Evolutionary conservation across 2,797 vertebrate species (phyloP).

Genomic region (Sebastes jordani): DNA sequence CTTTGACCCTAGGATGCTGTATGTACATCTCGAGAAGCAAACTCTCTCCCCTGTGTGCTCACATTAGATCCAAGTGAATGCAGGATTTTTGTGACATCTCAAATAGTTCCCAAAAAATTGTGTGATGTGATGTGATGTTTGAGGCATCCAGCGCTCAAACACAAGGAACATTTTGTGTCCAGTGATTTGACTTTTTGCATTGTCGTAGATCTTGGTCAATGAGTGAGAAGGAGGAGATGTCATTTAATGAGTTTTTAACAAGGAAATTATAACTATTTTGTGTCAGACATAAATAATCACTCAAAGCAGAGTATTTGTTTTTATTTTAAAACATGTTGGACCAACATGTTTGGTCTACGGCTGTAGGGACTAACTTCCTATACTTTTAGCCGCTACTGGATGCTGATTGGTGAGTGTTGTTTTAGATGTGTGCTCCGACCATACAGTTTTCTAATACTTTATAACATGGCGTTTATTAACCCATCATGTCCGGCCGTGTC

Average conservation of each 20-base stretch:
- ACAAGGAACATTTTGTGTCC: not conserved
- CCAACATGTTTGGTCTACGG: accelerated
- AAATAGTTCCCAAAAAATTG: not conserved
- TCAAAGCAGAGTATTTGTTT: not conserved
- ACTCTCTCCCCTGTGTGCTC: too few species aligned
- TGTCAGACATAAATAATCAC: not conserved
- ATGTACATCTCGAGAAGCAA: too few species aligned
- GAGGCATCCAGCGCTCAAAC: not conserved
- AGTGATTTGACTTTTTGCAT: not conserved
- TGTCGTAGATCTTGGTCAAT: not conserved
- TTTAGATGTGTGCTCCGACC: too few species aligned
- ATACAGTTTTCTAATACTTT: too few species aligned
- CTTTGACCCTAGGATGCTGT: not conserved
- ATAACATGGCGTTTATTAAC: too few species aligned
- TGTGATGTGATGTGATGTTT: not conserved
- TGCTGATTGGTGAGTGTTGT: too few species aligned
- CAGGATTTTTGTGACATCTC: not conserved
- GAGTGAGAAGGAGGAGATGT: not conserved
- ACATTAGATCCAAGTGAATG: not conserved
- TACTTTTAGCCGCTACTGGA: too few species aligned
- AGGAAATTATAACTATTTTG: not conserved
- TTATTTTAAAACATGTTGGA: too few species aligned
- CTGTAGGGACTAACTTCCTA: too few species aligned
- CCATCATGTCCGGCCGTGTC: too few species aligned
- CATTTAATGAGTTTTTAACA: not conserved